Evolutionary conservation across 2,888 invertebrate species (phyloP), one percentile per base, ranked within the genome.

Genomic region (Amiota minor): DNA sequence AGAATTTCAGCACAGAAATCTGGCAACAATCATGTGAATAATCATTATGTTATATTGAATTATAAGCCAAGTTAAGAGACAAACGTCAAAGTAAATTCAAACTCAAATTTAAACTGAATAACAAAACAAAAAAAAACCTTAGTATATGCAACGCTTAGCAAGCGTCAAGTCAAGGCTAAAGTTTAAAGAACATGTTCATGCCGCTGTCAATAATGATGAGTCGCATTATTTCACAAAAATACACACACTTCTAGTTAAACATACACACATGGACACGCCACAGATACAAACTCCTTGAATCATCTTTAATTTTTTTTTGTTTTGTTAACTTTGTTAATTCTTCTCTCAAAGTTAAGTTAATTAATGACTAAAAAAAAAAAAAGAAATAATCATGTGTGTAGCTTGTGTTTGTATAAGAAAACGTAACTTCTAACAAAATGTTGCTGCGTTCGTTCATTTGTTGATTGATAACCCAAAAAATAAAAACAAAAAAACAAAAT

Each of bases 391-490:
- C 49, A 18, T 67, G 67, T 67, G 47, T 47, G 50, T 47, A 62
- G 67, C 50, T 47, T 23, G 49, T 49, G 46, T 67, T 20, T 61
- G 12, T 49, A 45, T 70, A 59, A 20, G 35, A 62, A 61, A 20
- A 23, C 18, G 47, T 11, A 46, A 49, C 18, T 50, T 18, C 45
- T 53, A 68, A 68, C 12, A 35, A 23, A 50, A 46, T 23, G 61
- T 16, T 65, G 62, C 56, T 72, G 35, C 35, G 35, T 35, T 35
- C 35, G 35, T 35, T 35, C 35, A 35, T 35, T 35, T 35, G 35
- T 85, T 84, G 83, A 84, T 84, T 86, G 83, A 84, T 84, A 84
- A 86, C 85, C 79, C 83, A 79, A 76, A 84, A 83, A n/a, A n/a
- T n/a, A n/a, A n/a, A 35, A 6, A 35, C 6, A 3, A 35, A 35